phyloP scores from a whole-genome alignment of 2,888 invertebrate genomes.

The Nasonia oneida region DNA sequence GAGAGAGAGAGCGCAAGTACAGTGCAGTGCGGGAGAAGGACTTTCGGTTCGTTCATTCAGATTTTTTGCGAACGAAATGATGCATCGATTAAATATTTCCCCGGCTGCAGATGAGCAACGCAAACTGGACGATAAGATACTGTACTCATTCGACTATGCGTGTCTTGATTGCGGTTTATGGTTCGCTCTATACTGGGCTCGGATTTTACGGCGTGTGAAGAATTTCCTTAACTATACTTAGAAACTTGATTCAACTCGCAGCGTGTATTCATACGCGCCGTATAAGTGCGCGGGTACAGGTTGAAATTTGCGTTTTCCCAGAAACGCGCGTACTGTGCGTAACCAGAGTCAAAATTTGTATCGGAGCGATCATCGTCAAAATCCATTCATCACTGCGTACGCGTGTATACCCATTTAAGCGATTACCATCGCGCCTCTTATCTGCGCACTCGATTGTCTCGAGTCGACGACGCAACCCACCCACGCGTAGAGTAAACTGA shows the following conservation, averaged over 20 bases:
- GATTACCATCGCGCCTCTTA: background rate
- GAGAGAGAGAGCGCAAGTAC: background rate
- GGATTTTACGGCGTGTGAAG: slow-evolving; percentile 9
- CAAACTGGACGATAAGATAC: background rate
- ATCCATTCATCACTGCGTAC: background rate
- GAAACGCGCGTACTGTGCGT: background rate
- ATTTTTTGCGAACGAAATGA: background rate
- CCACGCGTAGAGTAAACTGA: background rate
- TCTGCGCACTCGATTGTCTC: background rate
- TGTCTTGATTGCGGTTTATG: slow-evolving; percentile 14
- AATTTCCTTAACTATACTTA: background rate
- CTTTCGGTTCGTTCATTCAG: background rate
- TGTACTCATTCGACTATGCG: background rate
- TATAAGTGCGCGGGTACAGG: background rate
- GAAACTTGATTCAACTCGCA: background rate
- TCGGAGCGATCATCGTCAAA: background rate
- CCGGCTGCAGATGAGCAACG: background rate
- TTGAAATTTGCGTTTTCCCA: background rate
- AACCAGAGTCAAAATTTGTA: background rate
- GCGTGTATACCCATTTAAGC: background rate
- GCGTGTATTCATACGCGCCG: background rate
- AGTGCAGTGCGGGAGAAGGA: background rate
- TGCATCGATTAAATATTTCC: background rate
- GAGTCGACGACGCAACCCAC: background rate
- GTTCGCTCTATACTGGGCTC: background rate